phyloP scores from a whole-genome alignment of 2,888 invertebrate genomes.

The Dorcus hopei region DNA sequence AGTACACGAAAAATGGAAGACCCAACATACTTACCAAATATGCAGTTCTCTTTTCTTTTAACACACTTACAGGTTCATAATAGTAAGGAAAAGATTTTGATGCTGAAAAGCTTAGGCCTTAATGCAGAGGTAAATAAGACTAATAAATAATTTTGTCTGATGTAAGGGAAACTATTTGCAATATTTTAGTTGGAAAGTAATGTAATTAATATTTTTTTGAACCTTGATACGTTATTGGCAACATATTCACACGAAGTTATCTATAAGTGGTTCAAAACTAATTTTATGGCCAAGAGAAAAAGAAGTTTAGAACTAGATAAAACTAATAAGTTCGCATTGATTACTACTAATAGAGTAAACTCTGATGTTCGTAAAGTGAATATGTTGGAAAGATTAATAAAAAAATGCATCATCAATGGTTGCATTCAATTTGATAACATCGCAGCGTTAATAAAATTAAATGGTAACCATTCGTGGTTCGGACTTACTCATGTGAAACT shows the following conservation, averaged over 20 bases:
- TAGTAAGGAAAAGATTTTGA: constrained; percentile 56
- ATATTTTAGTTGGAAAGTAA: constrained; percentile 58
- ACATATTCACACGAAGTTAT: constrained; percentile 66
- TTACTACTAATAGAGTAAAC: too few relatives aligned
- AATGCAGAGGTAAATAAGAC: constrained; percentile 60
- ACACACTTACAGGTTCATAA: constrained; percentile 63
- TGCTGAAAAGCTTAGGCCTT: constrained; percentile 57
- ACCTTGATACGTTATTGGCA: constrained; percentile 66
- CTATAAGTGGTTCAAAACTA: constrained; percentile 56
- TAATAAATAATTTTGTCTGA: neutral
- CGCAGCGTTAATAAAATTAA: constrained; percentile 53
- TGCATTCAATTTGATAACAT: constrained; percentile 67
- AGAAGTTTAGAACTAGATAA: neutral
- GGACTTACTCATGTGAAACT: constrained; percentile 59
- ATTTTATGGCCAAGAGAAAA: constrained; percentile 44
- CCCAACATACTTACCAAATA: constrained; percentile 9
- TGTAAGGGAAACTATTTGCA: neutral
- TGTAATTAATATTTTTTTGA: constrained; percentile 63
- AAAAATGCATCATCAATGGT: constrained; percentile 61
- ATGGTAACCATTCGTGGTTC: constrained; percentile 54
- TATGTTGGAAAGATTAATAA: constrained; percentile 51
- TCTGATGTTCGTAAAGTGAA: constrained; percentile 2
- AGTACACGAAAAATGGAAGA: constrained; percentile 50
- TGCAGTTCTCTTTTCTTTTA: constrained; percentile 49
- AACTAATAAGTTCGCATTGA: neutral